A percentile compares a stretch with the other conserved stretches of the same genome.
Conservation (phyloP, 1,140 invertebrate species). For the Meloidogyne hapla region DNA sequence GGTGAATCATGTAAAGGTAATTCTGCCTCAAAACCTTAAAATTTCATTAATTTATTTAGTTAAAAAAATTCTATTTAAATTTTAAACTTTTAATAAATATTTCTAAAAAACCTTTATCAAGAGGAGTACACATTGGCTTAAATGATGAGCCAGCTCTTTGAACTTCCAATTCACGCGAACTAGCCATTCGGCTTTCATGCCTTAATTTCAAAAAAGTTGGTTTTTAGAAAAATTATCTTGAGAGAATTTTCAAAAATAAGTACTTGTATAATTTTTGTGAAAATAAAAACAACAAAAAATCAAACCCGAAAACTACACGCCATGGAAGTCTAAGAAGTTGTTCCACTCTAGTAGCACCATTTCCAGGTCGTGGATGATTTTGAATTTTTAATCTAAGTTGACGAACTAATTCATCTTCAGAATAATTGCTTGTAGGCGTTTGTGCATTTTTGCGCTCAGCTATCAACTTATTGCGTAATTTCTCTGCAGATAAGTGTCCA, state of each 20-base stretch:
- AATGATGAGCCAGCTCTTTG: conserved; percentile 15
- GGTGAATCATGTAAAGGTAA: background rate
- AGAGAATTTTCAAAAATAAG: too few species aligned
- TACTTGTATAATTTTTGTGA: too few species aligned
- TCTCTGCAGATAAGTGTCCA: background rate
- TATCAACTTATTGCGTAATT: background rate
- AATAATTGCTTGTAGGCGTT: background rate
- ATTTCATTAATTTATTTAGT: background rate
- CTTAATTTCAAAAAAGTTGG: too few species aligned
- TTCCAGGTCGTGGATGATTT: background rate
- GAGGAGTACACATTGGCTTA: background rate
- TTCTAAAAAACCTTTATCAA: conserved; percentile 14
- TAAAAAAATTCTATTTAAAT: too few species aligned
- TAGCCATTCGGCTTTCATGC: background rate
- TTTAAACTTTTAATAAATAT: background rate
- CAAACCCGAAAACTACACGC: background rate
- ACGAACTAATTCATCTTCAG: background rate
- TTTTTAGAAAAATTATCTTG: too few species aligned
- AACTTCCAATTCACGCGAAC: conserved; percentile 6
- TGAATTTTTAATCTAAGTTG: background rate
- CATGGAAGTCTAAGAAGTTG: background rate
- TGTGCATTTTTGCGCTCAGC: background rate
- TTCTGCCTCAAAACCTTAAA: background rate
- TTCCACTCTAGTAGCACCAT: background rate
- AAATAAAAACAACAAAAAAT: background rate